These are phyloP conservation scores for Papilio gigon DNA, from an alignment of 2,888 invertebrate species.

Conservation along the genomic window DNA sequence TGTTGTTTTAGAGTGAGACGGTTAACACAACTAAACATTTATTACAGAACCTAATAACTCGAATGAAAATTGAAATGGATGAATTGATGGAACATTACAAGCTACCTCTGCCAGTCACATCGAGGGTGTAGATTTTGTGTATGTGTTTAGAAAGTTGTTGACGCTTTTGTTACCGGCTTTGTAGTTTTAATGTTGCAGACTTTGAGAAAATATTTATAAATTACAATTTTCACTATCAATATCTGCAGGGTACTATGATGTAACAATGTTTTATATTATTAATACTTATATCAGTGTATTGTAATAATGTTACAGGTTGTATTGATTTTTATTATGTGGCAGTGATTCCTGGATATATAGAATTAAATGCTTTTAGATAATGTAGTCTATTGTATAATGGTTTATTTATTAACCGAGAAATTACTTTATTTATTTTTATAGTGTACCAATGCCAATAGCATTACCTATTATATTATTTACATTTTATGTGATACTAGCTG, in stretches of 20 bases:
- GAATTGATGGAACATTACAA: constrained; percentile 11
- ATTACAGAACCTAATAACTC: constrained; percentile 38
- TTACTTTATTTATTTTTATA: no score
- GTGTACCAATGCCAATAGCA: no score
- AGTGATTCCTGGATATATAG: no score
- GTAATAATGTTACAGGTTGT: constrained; percentile 3
- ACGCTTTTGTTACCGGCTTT: constrained; percentile 6
- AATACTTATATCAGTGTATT: neutral
- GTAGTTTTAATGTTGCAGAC: constrained; percentile 12
- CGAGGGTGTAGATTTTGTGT: constrained; percentile 29
- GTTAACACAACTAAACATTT: constrained; percentile 37
- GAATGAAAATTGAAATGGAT: constrained; percentile 38
- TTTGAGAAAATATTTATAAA: neutral
- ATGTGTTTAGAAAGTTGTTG: constrained; percentile 34
- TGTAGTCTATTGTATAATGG: no score
- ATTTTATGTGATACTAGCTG: no score
- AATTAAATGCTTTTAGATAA: no score
- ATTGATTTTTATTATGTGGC: neutral
- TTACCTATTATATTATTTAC: no score
- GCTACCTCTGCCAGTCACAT: constrained; percentile 32
- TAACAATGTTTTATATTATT: neutral
- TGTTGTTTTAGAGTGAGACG: constrained; percentile 9
- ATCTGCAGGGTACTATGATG: constrained; percentile 5
- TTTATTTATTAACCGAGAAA: neutral
- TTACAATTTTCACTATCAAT: neutral